These are phyloP conservation scores for Percopsis omiscomaycus DNA, from an alignment of 2,797 vertebrate genomes.

Conservation along the genomic window DNA sequence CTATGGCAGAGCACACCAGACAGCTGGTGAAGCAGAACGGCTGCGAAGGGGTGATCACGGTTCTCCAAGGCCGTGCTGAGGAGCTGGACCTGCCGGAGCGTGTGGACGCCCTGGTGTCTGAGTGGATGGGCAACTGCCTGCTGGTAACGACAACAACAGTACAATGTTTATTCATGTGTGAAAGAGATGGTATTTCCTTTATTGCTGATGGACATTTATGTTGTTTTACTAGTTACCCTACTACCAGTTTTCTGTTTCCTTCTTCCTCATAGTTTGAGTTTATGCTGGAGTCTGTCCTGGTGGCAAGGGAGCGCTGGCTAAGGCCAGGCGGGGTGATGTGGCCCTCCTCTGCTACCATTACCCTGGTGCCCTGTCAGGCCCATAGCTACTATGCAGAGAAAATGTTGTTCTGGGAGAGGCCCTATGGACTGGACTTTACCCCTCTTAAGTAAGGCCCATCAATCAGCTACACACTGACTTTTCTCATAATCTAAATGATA, in stretches of 20 bases:
- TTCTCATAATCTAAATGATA: not conserved
- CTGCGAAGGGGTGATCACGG: slow-evolving; percentile 73
- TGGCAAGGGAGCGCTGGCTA: slow-evolving; percentile 76
- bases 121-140: slow-evolving; percentile 86
- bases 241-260: not conserved
- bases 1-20: slow-evolving; percentile 79
- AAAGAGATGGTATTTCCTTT: not conserved
- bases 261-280: slow-evolving; percentile 78
- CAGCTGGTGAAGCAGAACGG: slow-evolving; percentile 71
- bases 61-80: slow-evolving; percentile 80
- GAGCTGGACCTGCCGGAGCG: slow-evolving; percentile 76
- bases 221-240: slow-evolving; percentile 1
- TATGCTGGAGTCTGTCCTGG: slow-evolving; percentile 84
- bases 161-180: not conserved
- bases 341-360: slow-evolving; percentile 78
- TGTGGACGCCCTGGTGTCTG: slow-evolving; percentile 80
- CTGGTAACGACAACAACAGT: slow-evolving; percentile 65
- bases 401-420: slow-evolving; percentile 81
- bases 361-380: slow-evolving; percentile 81
- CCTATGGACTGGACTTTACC: slow-evolving; percentile 82
- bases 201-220: not conserved
- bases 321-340: slow-evolving; percentile 78
- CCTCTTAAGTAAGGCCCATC: slow-evolving; percentile 75
- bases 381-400: slow-evolving; percentile 76
- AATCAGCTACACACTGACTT: slow-evolving; percentile 10